Conservation (phyloP, 2,888 invertebrate species). For the Acanthacorydalis orientalis region DNA sequence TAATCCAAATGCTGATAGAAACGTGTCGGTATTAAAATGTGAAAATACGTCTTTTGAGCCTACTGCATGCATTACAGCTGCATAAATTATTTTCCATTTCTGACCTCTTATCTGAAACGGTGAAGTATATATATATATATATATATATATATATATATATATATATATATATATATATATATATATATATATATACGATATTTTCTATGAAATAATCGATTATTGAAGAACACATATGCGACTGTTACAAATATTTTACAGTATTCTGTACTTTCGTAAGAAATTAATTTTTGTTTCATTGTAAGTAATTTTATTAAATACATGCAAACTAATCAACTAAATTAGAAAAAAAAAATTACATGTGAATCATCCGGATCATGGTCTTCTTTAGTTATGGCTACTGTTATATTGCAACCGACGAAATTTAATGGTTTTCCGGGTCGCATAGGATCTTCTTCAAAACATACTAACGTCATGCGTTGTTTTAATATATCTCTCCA, state of each 20-base stretch:
- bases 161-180: too few relatives aligned
- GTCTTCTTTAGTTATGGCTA: not conserved
- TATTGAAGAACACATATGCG: too few relatives aligned
- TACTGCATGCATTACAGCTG: conserved; percentile 7
- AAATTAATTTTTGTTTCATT: too few relatives aligned
- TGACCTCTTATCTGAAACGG: conserved; percentile 7
- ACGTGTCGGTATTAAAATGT: conserved; percentile 14
- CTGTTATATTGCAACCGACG: conserved; percentile 3
- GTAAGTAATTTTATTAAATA: too few relatives aligned
- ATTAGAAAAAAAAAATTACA: not conserved
- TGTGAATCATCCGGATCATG: not conserved
- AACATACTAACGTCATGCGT: conserved; percentile 21
- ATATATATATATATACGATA: too few relatives aligned
- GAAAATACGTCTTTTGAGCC: conserved; percentile 13
- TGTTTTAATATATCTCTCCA: conserved; percentile 18
- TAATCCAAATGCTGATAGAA: conserved; percentile 20
- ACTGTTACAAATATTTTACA: too few relatives aligned
- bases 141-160: too few relatives aligned
- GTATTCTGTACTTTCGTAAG: too few relatives aligned
- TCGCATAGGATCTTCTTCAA: conserved; percentile 16
- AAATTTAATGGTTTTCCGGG: conserved; percentile 15
- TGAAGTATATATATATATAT: not conserved
- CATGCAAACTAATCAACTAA: not conserved
- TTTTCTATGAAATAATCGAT: too few relatives aligned
- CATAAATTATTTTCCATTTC: conserved; percentile 7